Percentiles rank a stretch among this genome's conserved stretches.
These are phyloP conservation scores for Lontra canadensis DNA, from an alignment of 2,113 vertebrate genomes.

Conservation along the genomic window DNA sequence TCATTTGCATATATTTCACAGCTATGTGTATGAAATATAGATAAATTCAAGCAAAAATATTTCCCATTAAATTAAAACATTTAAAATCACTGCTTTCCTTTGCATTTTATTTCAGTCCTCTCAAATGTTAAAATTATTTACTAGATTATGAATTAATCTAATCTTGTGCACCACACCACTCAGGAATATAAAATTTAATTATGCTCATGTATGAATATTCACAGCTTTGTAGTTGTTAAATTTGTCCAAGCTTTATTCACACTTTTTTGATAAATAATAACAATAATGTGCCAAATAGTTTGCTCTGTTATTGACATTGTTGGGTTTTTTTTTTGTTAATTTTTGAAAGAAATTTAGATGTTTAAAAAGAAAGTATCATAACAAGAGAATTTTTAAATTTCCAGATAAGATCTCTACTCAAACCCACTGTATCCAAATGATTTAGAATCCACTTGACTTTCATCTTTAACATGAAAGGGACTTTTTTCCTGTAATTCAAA, in stretches of 20 bases:
- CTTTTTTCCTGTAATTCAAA: not conserved
- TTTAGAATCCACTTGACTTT: not conserved
- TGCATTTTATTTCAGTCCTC: not conserved
- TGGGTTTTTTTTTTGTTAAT: not conserved
- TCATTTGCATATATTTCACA: not conserved
- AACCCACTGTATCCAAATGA: not conserved
- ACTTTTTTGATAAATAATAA: not conserved
- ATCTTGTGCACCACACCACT: not conserved
- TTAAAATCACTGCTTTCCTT: not conserved
- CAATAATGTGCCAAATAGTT: not conserved
- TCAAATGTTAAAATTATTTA: not conserved
- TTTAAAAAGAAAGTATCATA: not conserved
- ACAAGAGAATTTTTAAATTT: not conserved
- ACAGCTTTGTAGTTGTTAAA: not conserved
- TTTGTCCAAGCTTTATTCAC: not conserved
- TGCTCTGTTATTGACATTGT: not conserved
- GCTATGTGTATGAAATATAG: not conserved
- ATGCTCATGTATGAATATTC: not conserved
- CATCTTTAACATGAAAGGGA: not conserved
- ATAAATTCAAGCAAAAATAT: not conserved
- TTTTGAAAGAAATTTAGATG: not conserved
- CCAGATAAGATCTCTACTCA: not conserved
- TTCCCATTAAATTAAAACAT: not conserved
- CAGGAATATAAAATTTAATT: not conserved
- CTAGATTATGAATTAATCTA: not conserved